Base-by-base conservation (phyloP, 2,888 invertebrate species). In the Allophyes oxyacanthae region DNA sequence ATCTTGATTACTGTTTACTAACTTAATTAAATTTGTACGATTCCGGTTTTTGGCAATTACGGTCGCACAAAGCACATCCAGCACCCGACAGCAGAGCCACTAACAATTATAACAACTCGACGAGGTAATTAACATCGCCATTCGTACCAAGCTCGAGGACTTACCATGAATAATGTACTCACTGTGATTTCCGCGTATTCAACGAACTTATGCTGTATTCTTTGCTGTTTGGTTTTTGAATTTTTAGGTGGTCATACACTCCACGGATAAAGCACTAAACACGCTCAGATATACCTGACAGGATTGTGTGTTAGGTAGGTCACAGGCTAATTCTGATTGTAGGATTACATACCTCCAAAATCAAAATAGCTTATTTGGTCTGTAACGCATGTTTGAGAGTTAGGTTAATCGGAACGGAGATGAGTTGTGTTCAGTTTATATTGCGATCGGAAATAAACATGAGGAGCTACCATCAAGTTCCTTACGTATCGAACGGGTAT, bases 71-170 rank as follows among this genome's bases (percentile, higher is more conserved):
- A 14, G 41, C 36, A 37, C 32, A 33, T 20, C 56, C 38, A 25
- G 30, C 32, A 26, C n/a, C 41, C 38, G 46, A 25, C 59, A 55
- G 44, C 20, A 20, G 20, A 20, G 2, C 44, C 42, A 62, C 60
- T 48, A 45, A 63, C 46, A 61, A 63, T 73, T 69, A 69, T 56
- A 54, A 56, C 36, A 33, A 52, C 37, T 64, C 51, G 45, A 49
- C 59, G 40, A 26, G 51, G 55, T 57, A 65, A 69, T 72, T 72
- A 65, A 61, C 49, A 61, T 49, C n/a, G 51, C 56, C 30, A 36
- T 59, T 59, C 37, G 51, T 58, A 57, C 25, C 28, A 54, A 58
- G 60, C 64, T 51, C 25, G 15, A 43, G 32, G 54, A 49, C 42
- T 54, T 56, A 56, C 45, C 25, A 50, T 56, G 59, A 61, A 57